Evolutionary conservation across 1,140 invertebrate genomes (phyloP).

Genomic region (Aphis gossypii): DNA sequence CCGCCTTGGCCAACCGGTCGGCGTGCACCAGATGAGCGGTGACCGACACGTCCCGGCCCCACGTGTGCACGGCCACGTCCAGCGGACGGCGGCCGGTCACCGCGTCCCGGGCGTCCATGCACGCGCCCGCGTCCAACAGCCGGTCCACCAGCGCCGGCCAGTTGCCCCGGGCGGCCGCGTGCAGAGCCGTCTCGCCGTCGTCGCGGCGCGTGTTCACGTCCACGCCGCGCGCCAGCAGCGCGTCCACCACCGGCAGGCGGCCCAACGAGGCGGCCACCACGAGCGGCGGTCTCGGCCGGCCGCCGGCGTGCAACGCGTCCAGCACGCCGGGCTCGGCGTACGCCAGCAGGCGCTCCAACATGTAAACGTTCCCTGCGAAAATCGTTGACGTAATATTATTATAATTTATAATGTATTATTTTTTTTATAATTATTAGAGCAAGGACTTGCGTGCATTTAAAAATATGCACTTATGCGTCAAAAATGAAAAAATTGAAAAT

Average conservation of each 20-base stretch:
- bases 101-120: neutral
- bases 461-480: too few species aligned
- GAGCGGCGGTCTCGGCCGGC: neutral
- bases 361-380: neutral
- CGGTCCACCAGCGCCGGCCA: neutral
- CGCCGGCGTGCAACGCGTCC: neutral
- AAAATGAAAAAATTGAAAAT: too few species aligned
- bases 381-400: too few species aligned
- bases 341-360: neutral
- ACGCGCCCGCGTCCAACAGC: conserved; percentile 29
- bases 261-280: neutral
- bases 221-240: neutral
- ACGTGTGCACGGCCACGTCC: conserved; percentile 13
- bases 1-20: neutral
- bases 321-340: neutral
- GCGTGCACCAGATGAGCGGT: neutral
- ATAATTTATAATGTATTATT: neutral
- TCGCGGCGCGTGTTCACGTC: neutral
- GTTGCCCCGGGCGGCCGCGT: neutral
- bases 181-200: conserved; percentile 7
- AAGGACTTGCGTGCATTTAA: too few species aligned
- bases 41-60: neutral
- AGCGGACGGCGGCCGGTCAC: neutral
- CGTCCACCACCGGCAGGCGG: neutral
- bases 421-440: too few species aligned